A percentile compares a stretch with the other conserved stretches of the same genome.
Conservation (phyloP, 2,888 invertebrate genomes). For the Dynastes maya region DNA sequence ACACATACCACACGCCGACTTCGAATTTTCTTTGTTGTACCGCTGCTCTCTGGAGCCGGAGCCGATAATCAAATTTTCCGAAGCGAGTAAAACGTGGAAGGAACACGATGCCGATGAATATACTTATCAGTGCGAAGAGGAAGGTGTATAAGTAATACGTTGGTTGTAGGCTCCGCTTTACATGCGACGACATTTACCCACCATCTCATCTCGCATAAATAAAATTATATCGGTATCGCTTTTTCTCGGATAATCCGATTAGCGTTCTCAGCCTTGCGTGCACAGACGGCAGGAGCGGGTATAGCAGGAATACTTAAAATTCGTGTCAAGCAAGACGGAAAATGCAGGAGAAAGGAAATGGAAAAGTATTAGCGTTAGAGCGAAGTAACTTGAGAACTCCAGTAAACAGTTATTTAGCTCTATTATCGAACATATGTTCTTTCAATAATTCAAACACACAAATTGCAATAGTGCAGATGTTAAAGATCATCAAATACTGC, state of each 20-base stretch:
- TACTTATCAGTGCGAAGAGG: slow-evolving; percentile 15
- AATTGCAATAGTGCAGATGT: no score
- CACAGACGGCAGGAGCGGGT: background rate
- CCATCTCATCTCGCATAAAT: slow-evolving; percentile 27
- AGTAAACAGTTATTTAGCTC: no score
- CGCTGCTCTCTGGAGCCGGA: background rate
- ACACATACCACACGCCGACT: background rate
- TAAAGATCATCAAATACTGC: no score
- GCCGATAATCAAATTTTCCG: slow-evolving; percentile 32
- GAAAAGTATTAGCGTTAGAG: no score
- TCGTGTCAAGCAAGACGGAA: background rate
- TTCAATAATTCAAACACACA: no score
- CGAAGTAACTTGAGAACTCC: no score
- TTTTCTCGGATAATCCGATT: slow-evolving; percentile 18
- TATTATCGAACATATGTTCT: no score
- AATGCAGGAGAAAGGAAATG: background rate
- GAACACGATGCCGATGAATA: slow-evolving; percentile 29
- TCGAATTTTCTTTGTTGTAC: slow-evolving; percentile 17
- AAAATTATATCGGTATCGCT: slow-evolving; percentile 35
- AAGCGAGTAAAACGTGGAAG: slow-evolving; percentile 25
- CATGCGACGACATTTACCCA: slow-evolving; percentile 8
- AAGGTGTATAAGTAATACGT: slow-evolving; percentile 8
- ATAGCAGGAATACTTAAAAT: slow-evolving; percentile 10
- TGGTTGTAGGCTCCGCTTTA: background rate
- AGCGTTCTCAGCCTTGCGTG: slow-evolving; percentile 15